These are phyloP conservation scores for Axis porcinus DNA, from an alignment of 2,113 vertebrate genomes.

Conservation along the genomic window DNA sequence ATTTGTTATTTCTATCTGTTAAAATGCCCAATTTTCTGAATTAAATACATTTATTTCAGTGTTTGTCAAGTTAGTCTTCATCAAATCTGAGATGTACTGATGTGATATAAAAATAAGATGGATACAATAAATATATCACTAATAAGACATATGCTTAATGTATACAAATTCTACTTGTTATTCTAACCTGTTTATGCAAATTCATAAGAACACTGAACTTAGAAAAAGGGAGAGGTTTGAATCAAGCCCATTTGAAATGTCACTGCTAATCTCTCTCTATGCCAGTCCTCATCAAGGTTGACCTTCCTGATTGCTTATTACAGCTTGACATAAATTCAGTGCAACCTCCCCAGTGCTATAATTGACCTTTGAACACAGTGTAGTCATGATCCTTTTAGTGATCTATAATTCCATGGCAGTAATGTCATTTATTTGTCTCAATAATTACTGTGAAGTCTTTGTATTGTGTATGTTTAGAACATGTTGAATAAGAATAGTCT, in stretches of 20 bases:
- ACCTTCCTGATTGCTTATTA: conserved; percentile 23
- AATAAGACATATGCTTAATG: background rate
- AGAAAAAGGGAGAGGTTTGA: background rate
- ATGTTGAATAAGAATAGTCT: background rate
- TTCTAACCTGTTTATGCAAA: background rate
- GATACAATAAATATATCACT: background rate
- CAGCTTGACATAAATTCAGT: background rate
- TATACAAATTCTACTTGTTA: background rate
- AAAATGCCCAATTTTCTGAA: background rate
- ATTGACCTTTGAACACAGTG: conserved; percentile 10
- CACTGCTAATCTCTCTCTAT: background rate
- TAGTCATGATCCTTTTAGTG: background rate
- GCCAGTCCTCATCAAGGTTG: background rate
- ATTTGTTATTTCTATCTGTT: background rate
- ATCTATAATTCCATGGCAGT: background rate
- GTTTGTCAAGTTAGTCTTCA: background rate
- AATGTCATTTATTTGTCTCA: background rate
- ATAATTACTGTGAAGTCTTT: background rate
- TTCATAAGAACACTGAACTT: background rate
- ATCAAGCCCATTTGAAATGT: conserved; percentile 49
- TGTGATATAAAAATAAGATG: background rate
- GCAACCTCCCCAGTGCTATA: background rate
- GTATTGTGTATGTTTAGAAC: background rate
- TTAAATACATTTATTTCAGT: background rate
- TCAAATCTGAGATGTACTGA: background rate